Evolutionary conservation across 2,113 vertebrate species (phyloP), one percentile per base, ranked within the genome.

Genomic region (Chaetura pelagica): DNA sequence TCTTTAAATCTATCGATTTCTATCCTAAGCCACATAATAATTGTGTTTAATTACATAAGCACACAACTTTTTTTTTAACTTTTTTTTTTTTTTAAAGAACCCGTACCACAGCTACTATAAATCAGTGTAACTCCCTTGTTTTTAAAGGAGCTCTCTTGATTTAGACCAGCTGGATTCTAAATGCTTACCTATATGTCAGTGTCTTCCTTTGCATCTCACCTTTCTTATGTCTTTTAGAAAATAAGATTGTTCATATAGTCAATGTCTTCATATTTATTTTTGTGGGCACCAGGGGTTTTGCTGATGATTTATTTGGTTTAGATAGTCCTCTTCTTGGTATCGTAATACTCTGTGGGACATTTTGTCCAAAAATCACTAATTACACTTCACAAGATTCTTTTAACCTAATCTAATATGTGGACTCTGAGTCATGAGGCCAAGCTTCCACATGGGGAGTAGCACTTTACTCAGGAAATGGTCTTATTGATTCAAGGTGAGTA

Each of bases 401-500:
- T 83, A 93, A 82, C 81, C 66, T 96, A 91, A 94, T 94, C 89
- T 95, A 79, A 58, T 61, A 69, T 30, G 69, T 76, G 91, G 91
- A 83, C 91, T 94, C 91, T 2, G 64, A 94, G 93, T 38, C 74
- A 16, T 2, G 46, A 54, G 89, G 93, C 91, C 32, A 20, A n/a
- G 62, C 77, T n/a, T 84, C 69, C 95, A 83, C 91, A 42, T 1
- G 4, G 87, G 87, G 94, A 96, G 87, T 66, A 95, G 95, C 94
- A 94, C 84, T 94, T 94, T 83, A 76, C 91, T 93, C 93, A 94
- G 95, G 93, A 97, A 96, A 93, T 73, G 73, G 71, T 69, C 62
- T 96, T 89, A 93, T 82, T 93, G 94, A 58, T 89, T 96, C 94
- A 94, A 93, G 94, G 92, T 95, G 91, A 94, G 87, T 44, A 62